phyloP scores from a whole-genome alignment of 2,797 vertebrate genomes.

The Neosalanx taihuensis region DNA sequence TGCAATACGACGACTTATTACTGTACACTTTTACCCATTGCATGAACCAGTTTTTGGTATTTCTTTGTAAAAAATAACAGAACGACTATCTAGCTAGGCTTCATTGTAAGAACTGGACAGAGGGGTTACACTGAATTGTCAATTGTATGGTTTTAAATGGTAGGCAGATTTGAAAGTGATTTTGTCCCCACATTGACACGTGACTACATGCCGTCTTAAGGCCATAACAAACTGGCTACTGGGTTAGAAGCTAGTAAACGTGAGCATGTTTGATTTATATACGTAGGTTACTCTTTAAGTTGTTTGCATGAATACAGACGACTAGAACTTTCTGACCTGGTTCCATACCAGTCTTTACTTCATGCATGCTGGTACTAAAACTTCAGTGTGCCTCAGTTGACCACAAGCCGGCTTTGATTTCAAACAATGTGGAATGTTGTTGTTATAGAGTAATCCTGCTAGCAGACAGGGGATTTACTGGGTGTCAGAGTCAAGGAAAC shows the following conservation, averaged over 20 bases:
- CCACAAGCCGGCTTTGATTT: slow-evolving; percentile 58
- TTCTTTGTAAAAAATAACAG: no score
- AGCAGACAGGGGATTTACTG: slow-evolving; percentile 61
- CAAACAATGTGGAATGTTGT: slow-evolving; percentile 69
- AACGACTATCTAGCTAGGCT: no score
- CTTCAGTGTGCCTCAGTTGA: slow-evolving; percentile 41
- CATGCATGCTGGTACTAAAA: slow-evolving; percentile 13
- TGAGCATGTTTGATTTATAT: neutral
- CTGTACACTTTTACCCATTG: no score
- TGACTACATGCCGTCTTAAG: no score
- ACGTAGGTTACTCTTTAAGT: neutral
- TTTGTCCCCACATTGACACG: neutral
- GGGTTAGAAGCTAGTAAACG: neutral
- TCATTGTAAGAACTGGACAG: no score
- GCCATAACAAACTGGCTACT: neutral
- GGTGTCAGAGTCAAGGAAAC: slow-evolving; percentile 63
- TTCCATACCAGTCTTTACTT: neutral
- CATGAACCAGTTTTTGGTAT: no score
- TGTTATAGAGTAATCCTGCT: slow-evolving; percentile 71
- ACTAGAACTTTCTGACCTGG: neutral
- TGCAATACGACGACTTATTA: no score
- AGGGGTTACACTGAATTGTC: no score
- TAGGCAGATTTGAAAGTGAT: no score
- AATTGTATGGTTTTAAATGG: no score
- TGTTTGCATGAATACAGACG: no score